Evolutionary conservation across 1,140 invertebrate genomes (phyloP), one percentile per base, ranked within the genome.

Genomic region (Zeugodacus cucurbitae): DNA sequence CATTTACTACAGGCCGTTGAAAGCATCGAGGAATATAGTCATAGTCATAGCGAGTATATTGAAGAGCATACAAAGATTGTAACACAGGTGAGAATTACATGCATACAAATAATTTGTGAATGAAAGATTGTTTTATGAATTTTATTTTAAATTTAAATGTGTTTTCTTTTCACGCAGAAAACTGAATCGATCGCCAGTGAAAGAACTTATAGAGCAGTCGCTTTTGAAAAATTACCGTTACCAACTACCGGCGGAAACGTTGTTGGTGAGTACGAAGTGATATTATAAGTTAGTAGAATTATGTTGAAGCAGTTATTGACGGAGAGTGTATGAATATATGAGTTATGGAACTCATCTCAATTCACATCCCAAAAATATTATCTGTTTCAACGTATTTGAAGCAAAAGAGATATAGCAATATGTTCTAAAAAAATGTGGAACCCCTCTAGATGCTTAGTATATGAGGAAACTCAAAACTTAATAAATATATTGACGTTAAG

Each of bases 211-310:
- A 94, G 95, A 91, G 93, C 95, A 87, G 95, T 97, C 87, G 95
- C 96, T 89, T 93, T 97, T 88, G 95, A 96, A 91, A 96, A 96
- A 90, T 96, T 97, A 89, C 96, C 96, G 87, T 93, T 97, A 89
- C 96, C 96, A 88, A 95, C 95, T 34, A 95, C 95, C 90, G 96
- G 96, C 91, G 96, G 96, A 91, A 95, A 95, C 93, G 95, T 97
- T 87, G 95, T 95, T 90, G 96, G 96, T 97, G 93, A 93, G 94
- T 91, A 44, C 17, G 10, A 57, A 62, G 2, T 62, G 6, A n/a
- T 10, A n/a, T 26, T 11, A n/a, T 59, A 5, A 14, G 5, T 82
- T 78, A 0, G 37, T 67, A 58, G 11, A 57, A 34, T 70, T 87
- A 22, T 54, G 48, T 54, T 54, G 48, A 14, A 54, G 48, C 48